Base-by-base conservation (phyloP, 2,888 invertebrate genomes). In the Drosophila anceps region DNA sequence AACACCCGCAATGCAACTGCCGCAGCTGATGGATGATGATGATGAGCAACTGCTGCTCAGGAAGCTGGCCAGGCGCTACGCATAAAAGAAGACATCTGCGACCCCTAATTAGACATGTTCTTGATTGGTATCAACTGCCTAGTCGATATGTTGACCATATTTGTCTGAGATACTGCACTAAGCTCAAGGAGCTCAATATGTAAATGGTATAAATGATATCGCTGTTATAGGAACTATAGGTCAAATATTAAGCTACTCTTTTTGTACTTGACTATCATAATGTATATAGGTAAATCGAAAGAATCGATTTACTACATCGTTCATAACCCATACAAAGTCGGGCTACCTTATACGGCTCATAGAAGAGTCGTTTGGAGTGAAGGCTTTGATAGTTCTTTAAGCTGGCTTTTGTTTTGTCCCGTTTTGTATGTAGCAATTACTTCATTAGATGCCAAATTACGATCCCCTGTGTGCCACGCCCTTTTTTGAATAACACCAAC, bases 391-490 rank as follows among this genome's bases (percentile, higher is more conserved):
- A 24, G 7, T 20, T 44, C 15, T 9, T 15, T 24, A 24, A 8
- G 7, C 7, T 18, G 29, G 48, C 48, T 48, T 60, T 54, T 35
- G 27, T 63, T 48, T 18, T 41, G 6, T 27, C 62, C 46, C 20
- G 18, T 62, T 59, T 41, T 27, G 37, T 50, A 44, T 51, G 29
- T 67, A 54, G 29, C 64, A 65, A 64, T 65, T 64, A 59, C 67
- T 69, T 66, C 70, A 77, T 84, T 84, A 85, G 72, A 57, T 69
- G 59, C 57, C 50, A 64, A 58, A 68, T 65, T 69, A 51, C 54
- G 66, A 66, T 58, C 57, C 50, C 59, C 63, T 63, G 39, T 67
- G 59, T 57, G 66, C 53, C 66, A 73, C 61, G 61, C 69, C 53
- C 44, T 20, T 31, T 37, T 33, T 20, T 5, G 20, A 27, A 55